Conservation (phyloP, 2,113 vertebrate genomes). For the Murina feae region DNA sequence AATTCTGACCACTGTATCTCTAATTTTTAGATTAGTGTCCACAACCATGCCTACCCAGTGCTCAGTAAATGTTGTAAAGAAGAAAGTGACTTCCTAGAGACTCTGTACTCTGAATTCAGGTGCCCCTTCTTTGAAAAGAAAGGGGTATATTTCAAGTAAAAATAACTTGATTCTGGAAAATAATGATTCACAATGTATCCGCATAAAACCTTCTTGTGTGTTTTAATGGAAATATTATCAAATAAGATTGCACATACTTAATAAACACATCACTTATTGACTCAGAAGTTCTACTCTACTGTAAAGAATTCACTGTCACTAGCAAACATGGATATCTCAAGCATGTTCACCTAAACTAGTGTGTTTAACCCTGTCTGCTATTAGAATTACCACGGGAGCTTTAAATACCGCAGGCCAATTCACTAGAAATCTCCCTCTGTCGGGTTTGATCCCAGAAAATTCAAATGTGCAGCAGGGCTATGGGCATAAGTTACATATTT, state of each 20-base stretch:
- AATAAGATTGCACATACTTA: not conserved
- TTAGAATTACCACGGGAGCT: not conserved
- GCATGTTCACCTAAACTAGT: not conserved
- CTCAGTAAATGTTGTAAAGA: not conserved
- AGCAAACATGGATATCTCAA: not conserved
- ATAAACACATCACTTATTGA: not conserved
- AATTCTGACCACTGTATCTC: not conserved
- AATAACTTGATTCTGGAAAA: not conserved
- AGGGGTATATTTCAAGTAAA: not conserved
- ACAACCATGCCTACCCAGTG: not conserved
- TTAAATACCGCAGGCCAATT: not conserved
- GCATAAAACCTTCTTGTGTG: not conserved
- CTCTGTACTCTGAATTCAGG: not conserved
- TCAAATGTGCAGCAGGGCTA: not conserved
- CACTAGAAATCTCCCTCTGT: not conserved
- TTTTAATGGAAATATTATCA: not conserved
- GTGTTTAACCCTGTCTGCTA: not conserved
- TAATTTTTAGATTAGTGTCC: not conserved
- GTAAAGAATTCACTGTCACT: not conserved
- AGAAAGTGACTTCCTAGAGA: not conserved
- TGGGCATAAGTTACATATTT: constrained; percentile 2
- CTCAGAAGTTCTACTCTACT: not conserved
- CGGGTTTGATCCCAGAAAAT: not conserved
- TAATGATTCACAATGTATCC: not conserved
- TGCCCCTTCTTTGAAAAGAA: not conserved